Evolutionary conservation across 2,113 vertebrate species (phyloP).

Genomic region (Equus quagga): DNA sequence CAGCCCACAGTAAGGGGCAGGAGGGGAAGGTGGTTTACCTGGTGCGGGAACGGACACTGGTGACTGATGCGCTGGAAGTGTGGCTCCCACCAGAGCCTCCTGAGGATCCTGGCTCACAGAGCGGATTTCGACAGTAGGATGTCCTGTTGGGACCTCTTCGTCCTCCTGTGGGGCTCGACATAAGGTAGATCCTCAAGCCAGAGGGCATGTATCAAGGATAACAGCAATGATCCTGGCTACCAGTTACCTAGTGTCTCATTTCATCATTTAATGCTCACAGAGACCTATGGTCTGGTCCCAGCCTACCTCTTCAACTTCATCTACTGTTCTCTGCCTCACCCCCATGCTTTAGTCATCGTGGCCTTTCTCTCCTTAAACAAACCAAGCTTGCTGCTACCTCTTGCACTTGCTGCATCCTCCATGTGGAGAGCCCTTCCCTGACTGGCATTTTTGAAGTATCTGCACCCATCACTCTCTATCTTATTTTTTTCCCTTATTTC

Average conservation of each 20-base stretch:
- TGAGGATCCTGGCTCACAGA: slow-evolving; percentile 93
- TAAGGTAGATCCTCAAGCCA: slow-evolving; percentile 61
- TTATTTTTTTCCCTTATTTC: not conserved
- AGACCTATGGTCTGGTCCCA: not conserved
- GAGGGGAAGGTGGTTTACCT: slow-evolving; percentile 86
- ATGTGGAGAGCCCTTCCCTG: not conserved
- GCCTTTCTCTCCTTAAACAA: not conserved
- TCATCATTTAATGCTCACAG: not conserved
- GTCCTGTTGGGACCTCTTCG: slow-evolving; percentile 96
- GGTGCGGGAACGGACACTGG: slow-evolving; percentile 94
- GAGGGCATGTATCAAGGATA: not conserved
- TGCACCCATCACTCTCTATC: not conserved
- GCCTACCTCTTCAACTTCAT: not conserved
- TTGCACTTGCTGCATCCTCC: not conserved
- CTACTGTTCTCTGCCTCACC: not conserved
- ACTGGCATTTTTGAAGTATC: not conserved
- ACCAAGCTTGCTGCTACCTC: not conserved
- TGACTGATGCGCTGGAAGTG: slow-evolving; percentile 93
- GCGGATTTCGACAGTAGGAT: slow-evolving; percentile 95
- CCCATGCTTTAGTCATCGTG: not conserved
- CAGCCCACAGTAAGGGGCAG: not conserved
- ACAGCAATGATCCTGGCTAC: not conserved
- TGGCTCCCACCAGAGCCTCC: slow-evolving; percentile 91
- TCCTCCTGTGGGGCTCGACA: slow-evolving; percentile 94
- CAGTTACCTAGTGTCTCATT: not conserved